Evolutionary conservation across 92 coral and sea anemone genomes (phyloP), one percentile per base, ranked within the genome.

Genomic region (Siderastrea siderea): DNA sequence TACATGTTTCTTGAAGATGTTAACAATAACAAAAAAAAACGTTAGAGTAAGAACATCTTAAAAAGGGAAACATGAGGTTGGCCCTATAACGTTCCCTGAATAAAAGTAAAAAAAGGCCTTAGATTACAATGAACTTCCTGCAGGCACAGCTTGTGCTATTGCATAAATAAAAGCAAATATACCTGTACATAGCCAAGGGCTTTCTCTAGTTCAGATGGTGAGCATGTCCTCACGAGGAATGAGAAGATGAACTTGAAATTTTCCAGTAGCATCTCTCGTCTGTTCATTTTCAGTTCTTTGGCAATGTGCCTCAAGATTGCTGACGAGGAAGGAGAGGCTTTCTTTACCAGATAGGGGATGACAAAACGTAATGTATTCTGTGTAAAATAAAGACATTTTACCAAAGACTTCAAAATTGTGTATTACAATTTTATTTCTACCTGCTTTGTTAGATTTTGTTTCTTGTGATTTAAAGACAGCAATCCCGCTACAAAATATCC

Each of bases 101-200:
- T 26, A 26, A 26, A 26, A 26, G 38, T 26, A 0, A 26, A 26
- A 26, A 26, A 26, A 26, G 38, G 38, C 38, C 38, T 26, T 26
- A 26, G 38, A 26, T 26, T 26, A 26, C 38, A 26, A 26, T 26
- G 38, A 26, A 26, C 38, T 26, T 26, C 38, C 38, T 26, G 38
- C 38, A 26, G 38, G 38, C 3, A 44, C 48, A 68, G 57, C 57
- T 53, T 53, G 61, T 14, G 61, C 10, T 55, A 55, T 7, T 2
- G 7, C 2, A 38, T 47, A 43, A 57, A 78, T 60, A 15, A 38
- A 57, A 12, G 38, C 38, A 26, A 26, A 26, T 26, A 13, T 93
- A 97, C 99, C 97, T 98, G 98, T 10, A 98, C 98, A 75, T 96
- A 98, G 38, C 96, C 86, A 26, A 98, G 92, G 38, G 99, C 99